These are phyloP conservation scores for Notamacropus eugenii DNA, from an alignment of 2,797 vertebrate species.

Conservation along the genomic window DNA sequence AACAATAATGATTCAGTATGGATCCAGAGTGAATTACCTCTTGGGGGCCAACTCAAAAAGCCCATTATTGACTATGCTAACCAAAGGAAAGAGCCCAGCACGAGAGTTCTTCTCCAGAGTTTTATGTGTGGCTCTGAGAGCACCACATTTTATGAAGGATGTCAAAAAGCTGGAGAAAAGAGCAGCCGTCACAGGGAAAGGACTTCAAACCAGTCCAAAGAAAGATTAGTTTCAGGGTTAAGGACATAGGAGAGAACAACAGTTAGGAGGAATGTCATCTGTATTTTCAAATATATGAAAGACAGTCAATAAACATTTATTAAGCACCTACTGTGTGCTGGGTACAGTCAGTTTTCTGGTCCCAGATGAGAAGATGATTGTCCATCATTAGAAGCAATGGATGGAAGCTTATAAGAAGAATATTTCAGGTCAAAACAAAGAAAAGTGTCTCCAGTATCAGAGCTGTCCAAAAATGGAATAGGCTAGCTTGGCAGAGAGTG, in stretches of 20 bases:
- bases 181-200: neutral
- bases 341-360: neutral
- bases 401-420: neutral
- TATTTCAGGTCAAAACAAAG: neutral
- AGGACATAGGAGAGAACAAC: neutral
- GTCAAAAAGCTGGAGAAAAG: neutral
- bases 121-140: neutral
- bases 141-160: neutral
- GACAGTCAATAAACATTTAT: neutral
- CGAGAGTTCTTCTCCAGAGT: neutral
- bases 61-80: neutral
- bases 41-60: neutral
- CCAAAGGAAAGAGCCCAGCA: neutral
- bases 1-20: neutral
- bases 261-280: neutral
- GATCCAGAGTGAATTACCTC: neutral
- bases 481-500: neutral
- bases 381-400: neutral
- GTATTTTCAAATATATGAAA: neutral
- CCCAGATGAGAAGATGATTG: neutral
- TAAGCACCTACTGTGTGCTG: neutral
- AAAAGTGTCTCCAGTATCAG: neutral
- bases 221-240: neutral
- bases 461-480: neutral
- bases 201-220: neutral